phyloP scores from a whole-genome alignment of 2,797 vertebrate genomes.

The Thripadectes ignobilis region DNA sequence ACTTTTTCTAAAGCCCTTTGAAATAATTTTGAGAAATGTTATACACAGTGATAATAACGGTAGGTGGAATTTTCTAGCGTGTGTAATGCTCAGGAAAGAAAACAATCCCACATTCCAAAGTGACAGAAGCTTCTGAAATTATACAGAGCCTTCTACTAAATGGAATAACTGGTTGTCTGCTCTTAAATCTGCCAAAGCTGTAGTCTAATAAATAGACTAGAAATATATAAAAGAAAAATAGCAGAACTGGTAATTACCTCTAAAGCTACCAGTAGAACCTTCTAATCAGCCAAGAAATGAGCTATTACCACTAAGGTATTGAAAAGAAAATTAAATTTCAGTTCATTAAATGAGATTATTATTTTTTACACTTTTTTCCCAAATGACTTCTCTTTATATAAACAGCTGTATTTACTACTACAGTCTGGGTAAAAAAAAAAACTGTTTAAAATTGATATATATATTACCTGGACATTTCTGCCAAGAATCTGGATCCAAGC shows the following conservation, averaged over 20 bases:
- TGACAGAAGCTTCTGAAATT: neutral
- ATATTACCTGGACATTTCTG: conserved; percentile 87
- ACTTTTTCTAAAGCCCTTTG: neutral
- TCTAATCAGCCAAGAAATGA: neutral
- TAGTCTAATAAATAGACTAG: neutral
- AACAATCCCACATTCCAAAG: neutral
- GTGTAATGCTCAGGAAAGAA: neutral
- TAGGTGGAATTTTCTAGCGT: neutral
- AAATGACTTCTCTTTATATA: neutral
- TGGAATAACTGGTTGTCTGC: neutral
- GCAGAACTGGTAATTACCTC: neutral
- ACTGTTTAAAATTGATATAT: neutral
- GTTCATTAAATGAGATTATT: neutral
- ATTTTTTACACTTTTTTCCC: neutral
- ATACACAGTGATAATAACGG: neutral
- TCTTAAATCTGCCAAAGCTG: neutral
- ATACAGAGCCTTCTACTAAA: neutral
- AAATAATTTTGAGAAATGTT: neutral
- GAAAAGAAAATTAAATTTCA: neutral
- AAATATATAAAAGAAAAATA: neutral
- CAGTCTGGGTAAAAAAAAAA: neutral
- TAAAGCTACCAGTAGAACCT: neutral
- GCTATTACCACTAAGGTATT: neutral
- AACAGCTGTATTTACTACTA: neutral
- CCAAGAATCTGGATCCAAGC: conserved; percentile 79